Percentiles rank a stretch among this genome's conserved stretches.
These are phyloP conservation scores for Scophthalmus maximus DNA, from an alignment of 2,113 vertebrate genomes.

Conservation along the genomic window DNA sequence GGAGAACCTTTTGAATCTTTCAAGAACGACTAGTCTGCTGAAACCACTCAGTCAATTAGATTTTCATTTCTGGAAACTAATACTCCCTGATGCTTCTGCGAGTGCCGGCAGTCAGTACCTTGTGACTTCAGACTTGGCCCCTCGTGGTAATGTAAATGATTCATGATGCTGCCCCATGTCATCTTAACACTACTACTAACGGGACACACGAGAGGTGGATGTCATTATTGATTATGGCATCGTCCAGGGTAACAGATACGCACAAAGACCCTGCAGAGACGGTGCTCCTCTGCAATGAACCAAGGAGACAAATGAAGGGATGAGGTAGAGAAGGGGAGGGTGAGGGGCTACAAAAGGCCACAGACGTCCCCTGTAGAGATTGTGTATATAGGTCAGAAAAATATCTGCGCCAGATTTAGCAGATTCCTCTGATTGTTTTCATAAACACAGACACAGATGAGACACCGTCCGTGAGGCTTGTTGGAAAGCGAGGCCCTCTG, in stretches of 20 bases:
- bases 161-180: background rate
- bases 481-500: slow-evolving; percentile 35
- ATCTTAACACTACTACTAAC: background rate
- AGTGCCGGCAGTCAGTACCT: too few relatives aligned
- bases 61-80: slow-evolving; percentile 37
- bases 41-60: slow-evolving; percentile 20
- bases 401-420: slow-evolving; percentile 59
- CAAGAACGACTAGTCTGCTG: slow-evolving; percentile 37
- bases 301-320: too few relatives aligned
- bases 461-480: slow-evolving; percentile 24
- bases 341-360: too few relatives aligned
- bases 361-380: slow-evolving; percentile 35
- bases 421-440: slow-evolving; percentile 57
- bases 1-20: slow-evolving; percentile 12
- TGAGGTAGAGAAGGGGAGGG: too few relatives aligned
- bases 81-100: background rate
- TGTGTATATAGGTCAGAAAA: slow-evolving; percentile 62
- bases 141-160: slow-evolving; percentile 7
- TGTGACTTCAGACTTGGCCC: background rate
- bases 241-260: too few relatives aligned
- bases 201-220: too few relatives aligned
- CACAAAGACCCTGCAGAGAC: too few relatives aligned
- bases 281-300: too few relatives aligned
- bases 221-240: too few relatives aligned
- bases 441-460: slow-evolving; percentile 40